Conservation (phyloP, 2,888 invertebrate species). For the Ceramica pisi region DNA sequence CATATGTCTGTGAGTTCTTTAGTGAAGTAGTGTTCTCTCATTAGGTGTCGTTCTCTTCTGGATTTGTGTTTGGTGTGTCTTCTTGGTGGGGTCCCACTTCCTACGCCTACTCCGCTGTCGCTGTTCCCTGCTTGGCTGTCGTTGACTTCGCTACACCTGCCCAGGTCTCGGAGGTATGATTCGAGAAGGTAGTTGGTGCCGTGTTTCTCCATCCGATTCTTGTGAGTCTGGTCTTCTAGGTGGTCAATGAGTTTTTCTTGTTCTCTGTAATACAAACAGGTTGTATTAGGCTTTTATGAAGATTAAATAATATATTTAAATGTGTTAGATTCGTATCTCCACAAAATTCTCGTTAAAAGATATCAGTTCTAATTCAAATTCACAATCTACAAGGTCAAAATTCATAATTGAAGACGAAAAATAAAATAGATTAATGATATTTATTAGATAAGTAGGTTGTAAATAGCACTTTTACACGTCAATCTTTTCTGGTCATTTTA, state of each 20-base stretch:
- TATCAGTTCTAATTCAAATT: too few relatives aligned
- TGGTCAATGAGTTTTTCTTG: slow-evolving; percentile 95
- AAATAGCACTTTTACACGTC: too few relatives aligned
- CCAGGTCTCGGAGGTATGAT: slow-evolving; percentile 92
- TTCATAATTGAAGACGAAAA: too few relatives aligned
- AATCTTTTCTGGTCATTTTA: too few relatives aligned
- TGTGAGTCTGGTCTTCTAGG: slow-evolving; percentile 95
- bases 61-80: slow-evolving; percentile 89
- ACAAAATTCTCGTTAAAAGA: too few relatives aligned
- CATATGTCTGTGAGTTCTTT: slow-evolving; percentile 90
- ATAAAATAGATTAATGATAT: too few relatives aligned
- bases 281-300: background rate
- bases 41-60: slow-evolving; percentile 88
- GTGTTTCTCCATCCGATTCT: slow-evolving; percentile 93
- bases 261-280: slow-evolving; percentile 85
- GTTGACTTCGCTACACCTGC: slow-evolving; percentile 85
- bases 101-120: slow-evolving; percentile 93
- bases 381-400: too few relatives aligned
- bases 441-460: too few relatives aligned
- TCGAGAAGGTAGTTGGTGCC: slow-evolving; percentile 95
- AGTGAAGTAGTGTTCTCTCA: slow-evolving; percentile 90
- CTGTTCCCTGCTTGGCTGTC: slow-evolving; percentile 92
- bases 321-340: too few relatives aligned
- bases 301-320: too few relatives aligned
- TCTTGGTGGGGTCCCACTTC: slow-evolving; percentile 92